Percentiles rank a stretch among this genome's conserved stretches.
Conservation (phyloP, 1,140 invertebrate species). For the Drosophila asahinai region DNA sequence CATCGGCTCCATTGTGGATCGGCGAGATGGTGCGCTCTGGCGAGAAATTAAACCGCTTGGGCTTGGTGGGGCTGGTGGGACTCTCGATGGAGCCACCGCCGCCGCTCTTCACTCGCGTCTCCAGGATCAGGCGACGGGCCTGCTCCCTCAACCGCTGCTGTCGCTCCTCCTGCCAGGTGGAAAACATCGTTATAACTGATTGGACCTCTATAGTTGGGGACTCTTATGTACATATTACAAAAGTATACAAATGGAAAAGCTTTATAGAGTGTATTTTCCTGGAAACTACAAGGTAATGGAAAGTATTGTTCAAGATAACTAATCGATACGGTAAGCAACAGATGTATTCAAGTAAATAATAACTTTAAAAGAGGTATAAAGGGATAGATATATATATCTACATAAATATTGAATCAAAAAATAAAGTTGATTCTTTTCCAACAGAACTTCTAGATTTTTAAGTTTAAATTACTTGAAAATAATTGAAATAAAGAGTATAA, state of each 20-base stretch:
- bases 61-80: constrained; percentile 75
- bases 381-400: background rate
- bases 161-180: constrained; percentile 90
- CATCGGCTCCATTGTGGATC: constrained; percentile 75
- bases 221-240: background rate
- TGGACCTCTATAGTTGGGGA: background rate
- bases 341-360: constrained; percentile 1
- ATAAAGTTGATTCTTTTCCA: background rate
- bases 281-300: background rate
- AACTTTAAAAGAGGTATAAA: background rate
- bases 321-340: background rate
- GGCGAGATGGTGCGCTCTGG: constrained; percentile 83
- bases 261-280: constrained; percentile 2
- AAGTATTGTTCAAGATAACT: background rate
- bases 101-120: constrained; percentile 90
- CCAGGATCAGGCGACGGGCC: constrained; percentile 94
- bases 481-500: background rate
- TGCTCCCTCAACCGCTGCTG: constrained; percentile 94
- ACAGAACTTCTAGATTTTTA: too few species aligned
- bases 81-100: constrained; percentile 68
- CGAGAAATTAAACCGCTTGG: constrained; percentile 74
- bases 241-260: constrained; percentile 4
- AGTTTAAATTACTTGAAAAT: background rate
- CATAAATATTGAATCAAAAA: background rate
- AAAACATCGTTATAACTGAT: background rate